These are phyloP conservation scores for Lepus timidus DNA, from an alignment of 2,113 vertebrate species.

Conservation along the genomic window DNA sequence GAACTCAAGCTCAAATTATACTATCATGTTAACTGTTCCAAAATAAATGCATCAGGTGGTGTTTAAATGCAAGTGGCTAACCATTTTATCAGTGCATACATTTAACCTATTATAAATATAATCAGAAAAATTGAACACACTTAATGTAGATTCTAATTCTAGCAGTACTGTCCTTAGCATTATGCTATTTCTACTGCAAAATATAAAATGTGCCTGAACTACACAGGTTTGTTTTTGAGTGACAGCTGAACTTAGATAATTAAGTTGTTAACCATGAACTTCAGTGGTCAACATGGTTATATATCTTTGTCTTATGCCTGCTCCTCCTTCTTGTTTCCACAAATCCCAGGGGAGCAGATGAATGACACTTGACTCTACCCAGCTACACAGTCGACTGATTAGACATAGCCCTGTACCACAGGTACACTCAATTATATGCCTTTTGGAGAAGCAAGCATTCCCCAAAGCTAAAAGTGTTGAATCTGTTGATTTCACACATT, in stretches of 20 bases:
- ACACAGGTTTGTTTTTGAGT: slow-evolving; percentile 86
- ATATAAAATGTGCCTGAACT: slow-evolving; percentile 83
- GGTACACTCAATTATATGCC: slow-evolving; percentile 87
- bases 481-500: slow-evolving; percentile 78
- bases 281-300: slow-evolving; percentile 88
- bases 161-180: slow-evolving; percentile 84
- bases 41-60: slow-evolving; percentile 91
- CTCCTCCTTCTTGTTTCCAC: slow-evolving; percentile 86
- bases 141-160: slow-evolving; percentile 86
- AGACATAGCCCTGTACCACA: slow-evolving; percentile 84
- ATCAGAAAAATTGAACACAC: slow-evolving; percentile 90
- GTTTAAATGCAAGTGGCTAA: slow-evolving; percentile 89
- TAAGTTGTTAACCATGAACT: slow-evolving; percentile 90
- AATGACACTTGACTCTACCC: slow-evolving; percentile 89
- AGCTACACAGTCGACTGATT: slow-evolving; percentile 87
- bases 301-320: slow-evolving; percentile 86
- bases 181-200: slow-evolving; percentile 86
- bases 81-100: slow-evolving; percentile 88
- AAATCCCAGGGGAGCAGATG: slow-evolving; percentile 87
- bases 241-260: slow-evolving; percentile 89
- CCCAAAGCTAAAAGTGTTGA: slow-evolving; percentile 71
- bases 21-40: slow-evolving; percentile 87
- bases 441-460: slow-evolving; percentile 80
- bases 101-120: slow-evolving; percentile 91
- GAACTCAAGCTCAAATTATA: slow-evolving; percentile 86